A percentile compares a stretch with the other conserved stretches of the same genome.
Conservation (phyloP, 1,140 invertebrate genomes). For the Oryzaephilus surinamensis region DNA sequence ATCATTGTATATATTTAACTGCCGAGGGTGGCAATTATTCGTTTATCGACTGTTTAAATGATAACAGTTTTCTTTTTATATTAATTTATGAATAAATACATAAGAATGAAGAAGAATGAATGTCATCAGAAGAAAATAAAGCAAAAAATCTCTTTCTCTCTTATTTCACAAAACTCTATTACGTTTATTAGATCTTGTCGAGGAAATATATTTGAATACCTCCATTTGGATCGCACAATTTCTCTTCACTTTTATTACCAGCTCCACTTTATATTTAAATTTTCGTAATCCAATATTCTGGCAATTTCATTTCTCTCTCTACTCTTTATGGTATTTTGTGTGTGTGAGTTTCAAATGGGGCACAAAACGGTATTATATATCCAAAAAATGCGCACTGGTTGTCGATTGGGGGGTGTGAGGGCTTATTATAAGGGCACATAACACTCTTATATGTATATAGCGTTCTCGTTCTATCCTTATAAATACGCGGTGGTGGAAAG, state of each 20-base stretch:
- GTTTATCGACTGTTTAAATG: too few species aligned
- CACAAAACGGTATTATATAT: background rate
- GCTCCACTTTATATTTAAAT: constrained; percentile 22
- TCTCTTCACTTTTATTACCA: constrained; percentile 19
- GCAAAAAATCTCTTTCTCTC: background rate
- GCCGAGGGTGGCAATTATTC: too few species aligned
- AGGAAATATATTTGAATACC: constrained; percentile 8
- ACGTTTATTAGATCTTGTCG: background rate
- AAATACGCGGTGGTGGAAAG: constrained; percentile 8
- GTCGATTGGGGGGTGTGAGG: background rate
- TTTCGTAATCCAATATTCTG: constrained; percentile 13
- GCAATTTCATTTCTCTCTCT: constrained; percentile 13
- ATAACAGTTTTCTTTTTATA: background rate
- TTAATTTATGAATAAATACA: background rate
- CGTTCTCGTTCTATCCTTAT: background rate
- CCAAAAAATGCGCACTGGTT: too few species aligned
- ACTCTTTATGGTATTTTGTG: background rate
- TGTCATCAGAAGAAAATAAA: background rate
- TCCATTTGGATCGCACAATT: background rate
- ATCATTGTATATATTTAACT: too few species aligned
- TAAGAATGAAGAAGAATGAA: background rate
- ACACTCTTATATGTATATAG: too few species aligned
- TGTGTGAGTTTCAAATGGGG: background rate
- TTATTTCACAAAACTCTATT: background rate
- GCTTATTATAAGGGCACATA: background rate